These are phyloP conservation scores for Caenorhabditis remanei DNA, from an alignment of 1,140 invertebrate genomes.

Conservation along the genomic window DNA sequence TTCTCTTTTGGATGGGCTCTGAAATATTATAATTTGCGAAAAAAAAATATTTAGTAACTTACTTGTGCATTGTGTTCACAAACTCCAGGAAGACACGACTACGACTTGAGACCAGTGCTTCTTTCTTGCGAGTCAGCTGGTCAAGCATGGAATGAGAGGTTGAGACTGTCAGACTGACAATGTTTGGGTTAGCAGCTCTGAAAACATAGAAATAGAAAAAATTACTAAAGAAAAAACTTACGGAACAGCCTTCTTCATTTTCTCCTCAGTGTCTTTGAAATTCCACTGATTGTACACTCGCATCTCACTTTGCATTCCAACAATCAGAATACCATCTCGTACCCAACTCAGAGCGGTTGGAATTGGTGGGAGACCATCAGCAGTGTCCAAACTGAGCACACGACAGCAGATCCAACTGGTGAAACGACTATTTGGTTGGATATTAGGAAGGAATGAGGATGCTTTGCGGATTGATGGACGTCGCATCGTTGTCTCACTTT, in stretches of 20 bases:
- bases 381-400: conserved; percentile 90
- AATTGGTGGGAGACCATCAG: conserved; percentile 92
- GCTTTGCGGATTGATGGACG: conserved; percentile 67
- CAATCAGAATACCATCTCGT: conserved; percentile 93
- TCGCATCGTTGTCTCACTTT: conserved; percentile 72
- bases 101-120: conserved; percentile 46
- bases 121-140: conserved; percentile 65
- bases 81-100: conserved; percentile 52
- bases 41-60: too few species aligned
- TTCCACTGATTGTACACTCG: conserved; percentile 89
- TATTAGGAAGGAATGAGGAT: conserved; percentile 65
- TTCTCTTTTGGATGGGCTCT: conserved; percentile 45
- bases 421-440: conserved; percentile 68
- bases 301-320: conserved; percentile 99
- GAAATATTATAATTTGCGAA: too few species aligned
- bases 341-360: conserved; percentile 99
- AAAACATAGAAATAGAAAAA: neutral
- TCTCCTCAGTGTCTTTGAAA: conserved; percentile 34
- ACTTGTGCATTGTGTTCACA: conserved; percentile 42
- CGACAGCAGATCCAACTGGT: conserved; percentile 93
- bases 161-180: conserved; percentile 67
- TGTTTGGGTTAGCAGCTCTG: conserved; percentile 59
- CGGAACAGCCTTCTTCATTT: conserved; percentile 1
- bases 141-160: conserved; percentile 74
- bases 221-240: neutral